Conservation (phyloP, 2,113 vertebrate species). For the Gopherus evgoodei region DNA sequence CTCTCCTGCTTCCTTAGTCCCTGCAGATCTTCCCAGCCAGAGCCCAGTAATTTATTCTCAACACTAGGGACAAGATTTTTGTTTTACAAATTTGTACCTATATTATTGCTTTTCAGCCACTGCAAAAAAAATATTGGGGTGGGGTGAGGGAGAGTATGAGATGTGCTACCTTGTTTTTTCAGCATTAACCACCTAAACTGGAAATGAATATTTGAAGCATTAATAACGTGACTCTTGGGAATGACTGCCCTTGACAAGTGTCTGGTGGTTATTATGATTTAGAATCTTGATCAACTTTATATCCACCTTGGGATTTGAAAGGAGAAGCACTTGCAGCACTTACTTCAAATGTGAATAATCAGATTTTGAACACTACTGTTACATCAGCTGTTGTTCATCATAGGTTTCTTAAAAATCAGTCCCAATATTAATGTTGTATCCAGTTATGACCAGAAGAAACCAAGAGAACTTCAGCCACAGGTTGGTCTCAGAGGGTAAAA, state of each 20-base stretch:
- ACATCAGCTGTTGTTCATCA: background rate
- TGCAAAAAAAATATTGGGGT: background rate
- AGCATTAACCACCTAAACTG: background rate
- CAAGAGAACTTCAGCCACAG: background rate
- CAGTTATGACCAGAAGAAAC: background rate
- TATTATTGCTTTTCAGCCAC: background rate
- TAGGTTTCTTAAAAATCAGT: background rate
- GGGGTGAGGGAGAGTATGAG: background rate
- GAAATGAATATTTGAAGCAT: background rate
- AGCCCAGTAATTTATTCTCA: background rate
- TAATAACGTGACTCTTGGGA: background rate
- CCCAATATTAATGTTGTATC: background rate
- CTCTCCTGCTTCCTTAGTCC: background rate
- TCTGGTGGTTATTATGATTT: background rate
- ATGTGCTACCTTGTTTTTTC: background rate
- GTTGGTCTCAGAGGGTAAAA: conserved; percentile 2
- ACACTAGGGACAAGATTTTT: background rate
- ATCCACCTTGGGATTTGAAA: background rate
- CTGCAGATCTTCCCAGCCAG: background rate
- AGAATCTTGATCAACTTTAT: background rate
- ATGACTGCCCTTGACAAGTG: background rate
- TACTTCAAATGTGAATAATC: background rate
- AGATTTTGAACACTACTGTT: background rate
- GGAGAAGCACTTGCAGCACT: background rate
- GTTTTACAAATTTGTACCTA: background rate